Evolutionary conservation across 2,888 invertebrate species (phyloP).

Genomic region (Campaea margaritaria): DNA sequence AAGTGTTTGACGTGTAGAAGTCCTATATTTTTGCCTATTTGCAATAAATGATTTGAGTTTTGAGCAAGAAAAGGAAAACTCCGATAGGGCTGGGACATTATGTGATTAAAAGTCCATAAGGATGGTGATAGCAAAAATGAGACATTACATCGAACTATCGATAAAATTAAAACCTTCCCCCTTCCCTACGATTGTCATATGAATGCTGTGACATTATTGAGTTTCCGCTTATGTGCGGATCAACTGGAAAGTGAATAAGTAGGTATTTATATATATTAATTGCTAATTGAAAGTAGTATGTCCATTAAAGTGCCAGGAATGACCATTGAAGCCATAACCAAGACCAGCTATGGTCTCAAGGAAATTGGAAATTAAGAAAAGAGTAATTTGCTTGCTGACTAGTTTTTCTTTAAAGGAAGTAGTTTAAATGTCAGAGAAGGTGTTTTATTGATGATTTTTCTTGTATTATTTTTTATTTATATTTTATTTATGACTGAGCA

Average conservation of each 20-base stretch:
- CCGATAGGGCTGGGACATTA: no score
- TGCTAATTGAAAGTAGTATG: constrained; percentile 51
- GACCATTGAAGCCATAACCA: constrained; percentile 7
- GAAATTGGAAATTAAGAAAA: constrained; percentile 22
- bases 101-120: no score
- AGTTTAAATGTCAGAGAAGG: background rate
- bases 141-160: no score
- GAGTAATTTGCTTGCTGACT: constrained; percentile 10
- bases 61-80: no score
- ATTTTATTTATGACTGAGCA: no score
- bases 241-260: constrained; percentile 33
- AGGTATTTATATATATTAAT: constrained; percentile 53
- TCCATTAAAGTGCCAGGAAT: constrained; percentile 18
- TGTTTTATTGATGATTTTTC: no score
- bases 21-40: no score
- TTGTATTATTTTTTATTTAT: no score
- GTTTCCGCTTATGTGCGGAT: constrained; percentile 31
- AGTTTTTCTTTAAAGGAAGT: constrained; percentile 5
- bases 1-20: no score
- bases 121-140: no score
- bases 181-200: background rate
- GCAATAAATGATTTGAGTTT: no score
- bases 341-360: background rate
- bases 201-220: constrained; percentile 36
- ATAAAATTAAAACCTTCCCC: no score